phyloP scores from a whole-genome alignment of 53 echinoderm and acorn worm species.

The Apostichopus leukothele region DNA sequence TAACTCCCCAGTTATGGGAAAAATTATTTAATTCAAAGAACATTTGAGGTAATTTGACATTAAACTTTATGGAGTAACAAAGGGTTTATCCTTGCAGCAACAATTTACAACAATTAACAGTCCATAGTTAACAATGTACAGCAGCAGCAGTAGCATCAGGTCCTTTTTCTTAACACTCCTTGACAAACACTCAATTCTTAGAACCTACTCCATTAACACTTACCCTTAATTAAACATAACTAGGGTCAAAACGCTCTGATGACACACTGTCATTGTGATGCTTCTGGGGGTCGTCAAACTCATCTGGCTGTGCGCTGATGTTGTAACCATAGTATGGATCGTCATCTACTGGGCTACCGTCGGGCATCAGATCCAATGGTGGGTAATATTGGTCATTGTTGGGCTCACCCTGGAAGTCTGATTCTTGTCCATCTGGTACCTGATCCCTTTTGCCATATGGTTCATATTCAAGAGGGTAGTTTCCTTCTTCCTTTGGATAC shows the following conservation, averaged over 20 bases:
- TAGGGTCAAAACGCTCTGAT: slow-evolving; percentile 38
- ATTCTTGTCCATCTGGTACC: slow-evolving; percentile 29
- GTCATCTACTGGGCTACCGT: neutral
- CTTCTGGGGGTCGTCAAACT: slow-evolving; percentile 9
- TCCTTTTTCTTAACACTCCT: too few species aligned
- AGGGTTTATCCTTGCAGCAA: too few species aligned
- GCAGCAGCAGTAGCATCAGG: too few species aligned
- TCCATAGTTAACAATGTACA: too few species aligned
- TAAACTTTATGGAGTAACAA: too few species aligned
- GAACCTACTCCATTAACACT: too few species aligned
- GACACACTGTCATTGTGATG: neutral
- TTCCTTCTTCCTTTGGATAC: slow-evolving; percentile 22
- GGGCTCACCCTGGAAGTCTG: slow-evolving; percentile 41
- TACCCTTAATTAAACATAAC: slow-evolving; percentile 12
- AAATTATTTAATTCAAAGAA: too few species aligned
- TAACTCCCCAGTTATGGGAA: too few species aligned
- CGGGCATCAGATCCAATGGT: slow-evolving; percentile 25
- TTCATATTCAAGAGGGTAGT: slow-evolving; percentile 5
- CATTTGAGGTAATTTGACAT: too few species aligned
- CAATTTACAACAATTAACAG: too few species aligned
- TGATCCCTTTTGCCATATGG: slow-evolving; percentile 40
- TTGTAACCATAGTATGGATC: neutral
- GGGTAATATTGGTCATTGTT: slow-evolving; percentile 29
- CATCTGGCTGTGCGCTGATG: neutral
- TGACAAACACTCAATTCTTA: too few species aligned